Percentiles rank a stretch among this genome's conserved stretches.
Evolutionary conservation across 2,113 vertebrate species (phyloP).

Genomic region (human): GRCh38 chr12:127688501-127689000

Average conservation of each 20-base stretch:
- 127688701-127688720: not conserved
- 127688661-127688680: fast-evolving
- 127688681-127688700: fast-evolving
- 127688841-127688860: not conserved
- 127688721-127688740: not conserved
- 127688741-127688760: not conserved
- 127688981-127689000: not conserved
- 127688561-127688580: not conserved
- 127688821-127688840: not conserved
- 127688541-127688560: not conserved
- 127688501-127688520: too few species aligned
- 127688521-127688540: not conserved
- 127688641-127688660: fast-evolving
- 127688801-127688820: not conserved
- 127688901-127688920: not conserved
- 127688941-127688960: fast-evolving
- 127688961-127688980: not conserved
- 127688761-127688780: not conserved
- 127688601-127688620: not conserved
- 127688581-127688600: not conserved
- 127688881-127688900: not conserved
- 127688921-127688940: fast-evolving
- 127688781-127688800: fast-evolving
- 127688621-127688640: not conserved
- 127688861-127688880: not conserved